Evolutionary conservation across 2,113 vertebrate genomes (phyloP).

Genomic region (Willisornis vidua): DNA sequence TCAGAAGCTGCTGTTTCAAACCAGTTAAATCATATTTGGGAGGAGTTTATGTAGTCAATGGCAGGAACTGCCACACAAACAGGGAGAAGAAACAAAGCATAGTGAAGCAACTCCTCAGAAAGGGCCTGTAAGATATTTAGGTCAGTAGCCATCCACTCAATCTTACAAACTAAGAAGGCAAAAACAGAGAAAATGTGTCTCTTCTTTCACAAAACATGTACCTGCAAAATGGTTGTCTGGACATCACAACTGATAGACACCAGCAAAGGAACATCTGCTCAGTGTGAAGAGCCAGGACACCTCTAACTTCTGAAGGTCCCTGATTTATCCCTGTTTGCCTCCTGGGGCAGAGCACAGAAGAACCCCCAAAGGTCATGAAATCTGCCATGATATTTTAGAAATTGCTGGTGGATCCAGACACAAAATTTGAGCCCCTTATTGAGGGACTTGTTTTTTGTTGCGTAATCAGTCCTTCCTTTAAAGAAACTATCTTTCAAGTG

Average conservation of each 20-base stretch:
- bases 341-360: not conserved
- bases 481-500: not conserved
- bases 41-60: not conserved
- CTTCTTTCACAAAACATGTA: not conserved
- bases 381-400: not conserved
- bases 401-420: not conserved
- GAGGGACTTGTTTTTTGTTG: not conserved
- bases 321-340: not conserved
- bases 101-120: not conserved
- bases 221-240: not conserved
- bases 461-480: not conserved
- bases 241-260: not conserved
- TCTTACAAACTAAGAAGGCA: not conserved
- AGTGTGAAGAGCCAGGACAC: not conserved
- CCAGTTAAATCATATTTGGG: not conserved
- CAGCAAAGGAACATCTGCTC: not conserved
- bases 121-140: not conserved
- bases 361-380: not conserved
- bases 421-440: not conserved
- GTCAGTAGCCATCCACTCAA: not conserved
- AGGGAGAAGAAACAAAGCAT: not conserved
- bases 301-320: not conserved
- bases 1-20: not conserved
- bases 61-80: not conserved
- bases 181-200: not conserved